These are phyloP conservation scores for Scaeva pyrastri DNA, from an alignment of 2,888 invertebrate species.

Conservation along the genomic window DNA sequence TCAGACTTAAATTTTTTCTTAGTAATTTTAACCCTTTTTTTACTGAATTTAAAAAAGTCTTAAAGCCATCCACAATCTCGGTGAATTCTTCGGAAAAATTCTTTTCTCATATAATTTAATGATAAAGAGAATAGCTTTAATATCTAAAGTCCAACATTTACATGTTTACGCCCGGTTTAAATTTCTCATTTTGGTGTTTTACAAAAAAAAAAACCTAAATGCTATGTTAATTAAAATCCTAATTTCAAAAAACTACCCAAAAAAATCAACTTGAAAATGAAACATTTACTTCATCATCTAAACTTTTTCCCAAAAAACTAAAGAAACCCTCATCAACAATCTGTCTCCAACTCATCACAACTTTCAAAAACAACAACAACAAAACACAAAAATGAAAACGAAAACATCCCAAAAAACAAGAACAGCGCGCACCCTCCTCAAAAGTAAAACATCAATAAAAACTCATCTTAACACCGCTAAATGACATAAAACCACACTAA, in stretches of 20 bases:
- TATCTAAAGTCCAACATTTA: no score
- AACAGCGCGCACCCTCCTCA: background rate
- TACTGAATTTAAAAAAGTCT: no score
- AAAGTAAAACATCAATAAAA: slow-evolving; percentile 17
- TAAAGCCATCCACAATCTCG: no score
- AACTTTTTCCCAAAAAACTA: background rate
- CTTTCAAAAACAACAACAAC: background rate
- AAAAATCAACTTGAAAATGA: background rate
- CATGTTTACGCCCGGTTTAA: no score
- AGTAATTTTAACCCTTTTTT: no score
- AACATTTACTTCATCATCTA: background rate
- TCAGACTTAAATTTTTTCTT: no score
- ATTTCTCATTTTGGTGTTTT: no score
- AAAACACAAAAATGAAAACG: background rate
- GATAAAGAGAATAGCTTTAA: no score
- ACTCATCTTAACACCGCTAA: slow-evolving; percentile 40
- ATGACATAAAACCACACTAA: slow-evolving; percentile 56
- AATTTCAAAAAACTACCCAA: background rate
- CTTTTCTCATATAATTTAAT: no score
- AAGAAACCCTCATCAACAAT: slow-evolving; percentile 21
- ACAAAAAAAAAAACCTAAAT: no score
- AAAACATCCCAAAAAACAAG: background rate
- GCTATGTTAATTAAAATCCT: background rate
- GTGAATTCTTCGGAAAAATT: no score
- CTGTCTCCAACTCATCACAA: slow-evolving; percentile 10